These are phyloP conservation scores for Drosophila navojoa DNA, from an alignment of 1,140 invertebrate genomes.

Conservation along the genomic window DNA sequence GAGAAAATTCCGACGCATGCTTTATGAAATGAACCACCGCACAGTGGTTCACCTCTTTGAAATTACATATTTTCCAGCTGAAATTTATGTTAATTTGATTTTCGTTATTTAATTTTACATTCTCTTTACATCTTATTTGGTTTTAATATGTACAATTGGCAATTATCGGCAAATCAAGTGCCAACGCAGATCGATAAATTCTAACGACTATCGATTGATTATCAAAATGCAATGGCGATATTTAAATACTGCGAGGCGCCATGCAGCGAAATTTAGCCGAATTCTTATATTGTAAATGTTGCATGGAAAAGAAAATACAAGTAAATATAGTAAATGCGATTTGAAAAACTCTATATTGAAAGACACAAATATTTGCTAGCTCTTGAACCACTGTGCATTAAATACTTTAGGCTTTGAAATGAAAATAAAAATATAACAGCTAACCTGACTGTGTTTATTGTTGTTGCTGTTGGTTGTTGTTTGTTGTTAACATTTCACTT, in stretches of 20 bases:
- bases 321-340: neutral
- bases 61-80: neutral
- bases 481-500: constrained; percentile 58
- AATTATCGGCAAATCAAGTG: neutral
- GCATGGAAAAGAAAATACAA: neutral
- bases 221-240: neutral
- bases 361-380: neutral
- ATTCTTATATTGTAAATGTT: neutral
- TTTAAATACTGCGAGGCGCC: neutral
- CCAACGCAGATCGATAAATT: constrained; percentile 2
- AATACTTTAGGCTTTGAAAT: constrained; percentile 39
- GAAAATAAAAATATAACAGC: constrained; percentile 53
- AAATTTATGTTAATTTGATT: neutral
- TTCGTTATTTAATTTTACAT: neutral
- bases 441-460: constrained; percentile 15
- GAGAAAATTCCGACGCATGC: constrained; percentile 68
- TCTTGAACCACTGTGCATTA: constrained; percentile 32
- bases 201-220: neutral
- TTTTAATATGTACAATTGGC: neutral
- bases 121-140: neutral
- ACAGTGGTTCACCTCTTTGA: constrained; percentile 36
- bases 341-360: neutral
- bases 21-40: constrained; percentile 40
- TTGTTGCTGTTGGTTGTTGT: constrained; percentile 28
- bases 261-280: neutral